These are phyloP conservation scores for Nipponacmea schrenckii DNA, from an alignment of 2,888 invertebrate genomes.

Conservation along the genomic window DNA sequence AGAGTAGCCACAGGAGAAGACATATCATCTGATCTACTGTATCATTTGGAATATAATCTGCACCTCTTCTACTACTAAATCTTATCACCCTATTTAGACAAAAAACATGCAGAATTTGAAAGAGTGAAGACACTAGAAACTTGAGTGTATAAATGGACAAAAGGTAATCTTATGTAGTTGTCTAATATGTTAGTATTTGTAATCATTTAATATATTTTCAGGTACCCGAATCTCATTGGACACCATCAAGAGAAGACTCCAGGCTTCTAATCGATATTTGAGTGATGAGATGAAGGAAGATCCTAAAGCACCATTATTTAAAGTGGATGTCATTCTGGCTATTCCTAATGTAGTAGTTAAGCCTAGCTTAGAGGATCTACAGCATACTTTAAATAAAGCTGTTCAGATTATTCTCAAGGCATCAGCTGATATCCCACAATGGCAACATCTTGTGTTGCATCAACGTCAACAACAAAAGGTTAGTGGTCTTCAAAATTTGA, in stretches of 20 bases:
- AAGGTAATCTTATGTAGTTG: no score
- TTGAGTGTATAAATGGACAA: no score
- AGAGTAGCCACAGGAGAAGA: no score
- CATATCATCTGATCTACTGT: no score
- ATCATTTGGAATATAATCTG: no score
- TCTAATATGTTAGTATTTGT: no score
- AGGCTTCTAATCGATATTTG: conserved; percentile 62
- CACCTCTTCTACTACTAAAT: no score
- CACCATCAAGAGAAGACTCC: conserved; percentile 66
- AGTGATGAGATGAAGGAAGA: conserved; percentile 52
- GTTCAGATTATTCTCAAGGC: conserved; percentile 88
- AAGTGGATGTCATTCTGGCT: conserved; percentile 83
- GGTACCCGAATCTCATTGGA: conserved; percentile 67
- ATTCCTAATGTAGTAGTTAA: conserved; percentile 89
- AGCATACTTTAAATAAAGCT: conserved; percentile 83
- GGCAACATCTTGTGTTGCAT: conserved; percentile 78
- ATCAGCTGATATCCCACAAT: conserved; percentile 89
- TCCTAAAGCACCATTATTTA: conserved; percentile 73
- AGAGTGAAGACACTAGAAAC: no score
- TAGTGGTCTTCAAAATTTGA: conserved; percentile 1
- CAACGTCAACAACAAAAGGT: conserved; percentile 66
- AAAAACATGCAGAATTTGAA: no score
- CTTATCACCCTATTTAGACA: no score
- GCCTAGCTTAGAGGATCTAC: conserved; percentile 90
- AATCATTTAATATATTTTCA: conserved; percentile 25